These are phyloP conservation scores for Zonitis immaculata DNA, from an alignment of 2,888 invertebrate genomes.

Conservation along the genomic window DNA sequence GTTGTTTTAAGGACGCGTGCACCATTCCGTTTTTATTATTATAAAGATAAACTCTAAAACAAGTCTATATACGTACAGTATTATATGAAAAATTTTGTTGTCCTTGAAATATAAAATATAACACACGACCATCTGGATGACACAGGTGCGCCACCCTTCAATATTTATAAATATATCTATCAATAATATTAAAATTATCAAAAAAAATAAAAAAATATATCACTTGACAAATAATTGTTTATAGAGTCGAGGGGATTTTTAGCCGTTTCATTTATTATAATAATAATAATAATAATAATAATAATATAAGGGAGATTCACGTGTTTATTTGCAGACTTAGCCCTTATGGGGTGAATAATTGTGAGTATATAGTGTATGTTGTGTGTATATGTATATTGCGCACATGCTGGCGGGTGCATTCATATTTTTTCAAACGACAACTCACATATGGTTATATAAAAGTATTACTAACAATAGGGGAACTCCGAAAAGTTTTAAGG, in stretches of 20 bases:
- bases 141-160: neutral
- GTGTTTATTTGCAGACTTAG: slow-evolving; percentile 17
- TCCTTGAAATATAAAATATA: neutral
- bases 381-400: slow-evolving; percentile 25
- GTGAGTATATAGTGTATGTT: too few relatives aligned
- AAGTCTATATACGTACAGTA: too few relatives aligned
- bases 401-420: slow-evolving; percentile 28
- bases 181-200: neutral
- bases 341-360: slow-evolving; percentile 28
- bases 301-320: slow-evolving; percentile 12
- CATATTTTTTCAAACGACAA: slow-evolving; percentile 18
- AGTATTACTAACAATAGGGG: slow-evolving; percentile 21
- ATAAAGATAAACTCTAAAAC: too few relatives aligned
- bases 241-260: neutral
- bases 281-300: too few relatives aligned
- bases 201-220: neutral
- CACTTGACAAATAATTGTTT: neutral
- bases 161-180: too few relatives aligned
- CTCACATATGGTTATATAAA: slow-evolving; percentile 24
- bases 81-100: neutral
- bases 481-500: slow-evolving; percentile 25
- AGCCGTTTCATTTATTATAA: too few relatives aligned
- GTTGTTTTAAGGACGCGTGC: slow-evolving; percentile 26
- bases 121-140: neutral
- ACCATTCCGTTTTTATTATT: slow-evolving; percentile 16